A percentile compares a stretch with the other conserved stretches of the same genome.
Evolutionary conservation across 1,140 invertebrate species (phyloP).

Genomic region (Musca vetustissima): DNA sequence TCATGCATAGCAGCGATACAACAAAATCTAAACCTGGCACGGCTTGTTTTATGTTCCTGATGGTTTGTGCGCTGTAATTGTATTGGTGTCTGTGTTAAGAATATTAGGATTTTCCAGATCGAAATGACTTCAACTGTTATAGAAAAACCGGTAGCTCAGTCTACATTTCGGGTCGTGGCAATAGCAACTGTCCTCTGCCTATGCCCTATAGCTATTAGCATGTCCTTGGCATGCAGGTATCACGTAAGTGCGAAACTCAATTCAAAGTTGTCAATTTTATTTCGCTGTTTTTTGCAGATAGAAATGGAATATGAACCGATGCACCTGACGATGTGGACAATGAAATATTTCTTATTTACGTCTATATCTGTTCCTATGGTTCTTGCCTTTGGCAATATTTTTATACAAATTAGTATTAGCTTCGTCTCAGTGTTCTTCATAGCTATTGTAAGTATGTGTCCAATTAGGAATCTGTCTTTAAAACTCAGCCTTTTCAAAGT

Average conservation of each 20-base stretch:
- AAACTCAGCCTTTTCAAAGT: neutral
- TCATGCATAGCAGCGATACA: neutral
- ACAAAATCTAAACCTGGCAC: neutral
- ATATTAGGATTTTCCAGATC: neutral
- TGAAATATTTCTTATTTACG: slow-evolving; percentile 13
- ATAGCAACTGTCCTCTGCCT: too few species aligned
- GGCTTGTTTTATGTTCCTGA: neutral
- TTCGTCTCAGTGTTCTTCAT: slow-evolving; percentile 20
- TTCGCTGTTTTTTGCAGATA: neutral
- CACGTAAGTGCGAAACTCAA: neutral
- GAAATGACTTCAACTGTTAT: neutral
- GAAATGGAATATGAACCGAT: neutral
- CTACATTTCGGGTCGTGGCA: too few species aligned
- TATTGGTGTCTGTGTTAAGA: neutral
- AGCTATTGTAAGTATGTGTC: slow-evolving; percentile 15
- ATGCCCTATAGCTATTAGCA: too few species aligned
- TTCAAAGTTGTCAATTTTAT: neutral
- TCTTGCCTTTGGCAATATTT: slow-evolving; percentile 1
- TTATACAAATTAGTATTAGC: neutral
- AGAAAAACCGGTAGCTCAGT: too few species aligned
- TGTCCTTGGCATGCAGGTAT: neutral
- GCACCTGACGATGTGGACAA: neutral
- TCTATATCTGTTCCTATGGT: neutral
- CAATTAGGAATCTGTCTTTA: neutral
- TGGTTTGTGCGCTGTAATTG: neutral